Evolutionary conservation across 1,140 invertebrate species (phyloP), one percentile per base, ranked within the genome.

Genomic region (Sminthurinus signatus): DNA sequence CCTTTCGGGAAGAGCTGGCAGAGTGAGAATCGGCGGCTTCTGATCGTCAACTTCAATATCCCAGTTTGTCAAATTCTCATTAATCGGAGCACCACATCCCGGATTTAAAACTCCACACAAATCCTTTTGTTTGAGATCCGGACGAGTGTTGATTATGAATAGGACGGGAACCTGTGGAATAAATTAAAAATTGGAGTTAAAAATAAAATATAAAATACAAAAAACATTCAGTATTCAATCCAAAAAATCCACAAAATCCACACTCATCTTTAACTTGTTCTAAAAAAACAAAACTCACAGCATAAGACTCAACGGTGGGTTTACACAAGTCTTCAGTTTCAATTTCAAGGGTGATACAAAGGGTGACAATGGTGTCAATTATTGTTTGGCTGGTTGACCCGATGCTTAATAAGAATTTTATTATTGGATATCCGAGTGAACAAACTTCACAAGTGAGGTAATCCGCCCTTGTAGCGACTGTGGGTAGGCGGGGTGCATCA

Each of bases 41-140:
- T 48, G 36, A 1, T 0, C 19, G 31, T 62, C 48, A 23, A 61
- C 61, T 29, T 39, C 5, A 27, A 52, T 57, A 0, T 17, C 25
- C 66, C 66, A 68, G 8, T 64, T 25, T 15, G 42, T 31, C 15
- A 68, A 48, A 8, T 0, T 8, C 3, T 56, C 0, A 43, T 44
- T 60, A 1, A 64, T 43, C n/a, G n/a, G n/a, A n/a, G 25, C 3
- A 27, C 29, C n/a, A 46, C 62, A 64, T 4, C 61, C 62, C 1
- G 55, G 44, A 56, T 64, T 68, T 1, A 68, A 28, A 25, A 64
- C 43, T 2, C 66, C 66, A 36, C 66, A 68, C 28, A 68, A 56
- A 29, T 68, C 66, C 10, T 32, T 0, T n/a, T 1, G 36, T 17
- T 2, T 29, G n/a, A 57, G 32, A 15, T 58, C 21, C 2, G 43